Evolutionary conservation across 2,113 vertebrate genomes (phyloP).

Genomic region (Synchiropus splendidus): DNA sequence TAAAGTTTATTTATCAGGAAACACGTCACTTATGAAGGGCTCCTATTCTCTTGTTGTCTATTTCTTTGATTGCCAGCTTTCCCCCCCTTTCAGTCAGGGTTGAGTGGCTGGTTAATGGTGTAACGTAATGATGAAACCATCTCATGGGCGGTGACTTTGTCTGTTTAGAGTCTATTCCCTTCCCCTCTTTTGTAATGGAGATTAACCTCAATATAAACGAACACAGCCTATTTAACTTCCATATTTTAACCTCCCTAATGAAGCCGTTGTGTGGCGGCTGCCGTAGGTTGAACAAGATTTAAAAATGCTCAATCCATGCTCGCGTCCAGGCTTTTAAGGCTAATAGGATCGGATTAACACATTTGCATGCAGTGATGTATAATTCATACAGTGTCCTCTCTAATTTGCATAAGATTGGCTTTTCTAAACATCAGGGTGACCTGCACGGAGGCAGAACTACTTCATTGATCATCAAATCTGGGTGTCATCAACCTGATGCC

Average conservation of each 20-base stretch:
- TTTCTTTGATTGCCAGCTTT: conserved; percentile 11
- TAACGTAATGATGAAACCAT: conserved; percentile 33
- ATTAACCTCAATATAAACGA: conserved; percentile 47
- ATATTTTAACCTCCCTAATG: conserved; percentile 32
- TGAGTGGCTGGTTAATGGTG: conserved; percentile 32
- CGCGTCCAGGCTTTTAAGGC: conserved; percentile 48
- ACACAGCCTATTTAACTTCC: conserved; percentile 43
- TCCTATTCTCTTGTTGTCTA: too few species aligned
- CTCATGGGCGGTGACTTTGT: conserved; percentile 9
- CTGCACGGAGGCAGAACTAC: conserved; percentile 24
- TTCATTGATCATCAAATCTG: conserved; percentile 6
- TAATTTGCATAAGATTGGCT: conserved; percentile 49
- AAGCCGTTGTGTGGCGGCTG: conserved; percentile 28
- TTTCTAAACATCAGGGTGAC: conserved; percentile 53
- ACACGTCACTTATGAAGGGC: too few species aligned
- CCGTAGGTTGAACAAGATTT: conserved; percentile 34
- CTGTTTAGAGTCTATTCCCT: conserved; percentile 15
- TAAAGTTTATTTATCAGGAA: too few species aligned
- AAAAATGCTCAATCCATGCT: conserved; percentile 44
- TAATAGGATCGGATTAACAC: conserved; percentile 63
- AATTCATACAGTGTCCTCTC: conserved; percentile 53
- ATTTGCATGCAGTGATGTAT: conserved; percentile 60
- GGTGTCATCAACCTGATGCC: conserved; percentile 10
- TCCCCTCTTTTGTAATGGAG: conserved; percentile 48
- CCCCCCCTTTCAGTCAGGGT: conserved; percentile 1